These are phyloP conservation scores for Epizoanthus scotinus DNA, from an alignment of 92 coral and sea anemone species.

Conservation along the genomic window DNA sequence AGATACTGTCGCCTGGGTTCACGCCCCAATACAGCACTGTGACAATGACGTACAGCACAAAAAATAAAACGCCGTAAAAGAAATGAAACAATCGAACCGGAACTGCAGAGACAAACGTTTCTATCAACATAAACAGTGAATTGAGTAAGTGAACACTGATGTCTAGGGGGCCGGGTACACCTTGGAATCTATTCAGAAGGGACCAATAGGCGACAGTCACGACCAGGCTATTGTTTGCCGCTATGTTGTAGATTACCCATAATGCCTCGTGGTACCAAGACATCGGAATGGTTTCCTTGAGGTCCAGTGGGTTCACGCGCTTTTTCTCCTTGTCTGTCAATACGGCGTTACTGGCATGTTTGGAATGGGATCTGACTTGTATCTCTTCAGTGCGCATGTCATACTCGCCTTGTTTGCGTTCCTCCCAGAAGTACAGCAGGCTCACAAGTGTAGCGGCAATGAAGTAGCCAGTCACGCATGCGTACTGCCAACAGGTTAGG, in stretches of 20 bases:
- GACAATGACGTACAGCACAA: conserved; percentile 58
- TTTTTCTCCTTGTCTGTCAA: conserved; percentile 40
- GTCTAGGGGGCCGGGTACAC: conserved; percentile 56
- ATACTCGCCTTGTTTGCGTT: conserved; percentile 81
- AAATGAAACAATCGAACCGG: conserved; percentile 81
- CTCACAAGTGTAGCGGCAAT: conserved; percentile 61
- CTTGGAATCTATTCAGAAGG: conserved; percentile 29
- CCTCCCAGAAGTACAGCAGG: conserved; percentile 65
- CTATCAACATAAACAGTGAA: conserved; percentile 60
- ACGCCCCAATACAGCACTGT: conserved; percentile 83
- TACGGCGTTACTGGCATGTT: conserved; percentile 17
- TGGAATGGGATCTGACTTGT: conserved; percentile 35
- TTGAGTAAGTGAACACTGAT: conserved; percentile 66
- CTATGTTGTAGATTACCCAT: conserved; percentile 79
- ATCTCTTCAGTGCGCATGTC: conserved; percentile 75
- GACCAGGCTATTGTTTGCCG: conserved; percentile 67
- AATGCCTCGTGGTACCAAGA: conserved; percentile 66
- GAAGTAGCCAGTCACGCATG: conserved; percentile 66
- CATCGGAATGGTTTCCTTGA: conserved; percentile 67
- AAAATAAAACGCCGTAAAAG: conserved; percentile 72
- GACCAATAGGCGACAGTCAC: conserved; percentile 52
- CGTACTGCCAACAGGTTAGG: conserved; percentile 77
- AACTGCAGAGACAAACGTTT: conserved; percentile 63
- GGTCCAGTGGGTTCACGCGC: conserved; percentile 69
- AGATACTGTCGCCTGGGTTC: conserved; percentile 57